Conservation (phyloP, 53 echinoderm and acorn worm species). For the Paelopatides confundens region DNA sequence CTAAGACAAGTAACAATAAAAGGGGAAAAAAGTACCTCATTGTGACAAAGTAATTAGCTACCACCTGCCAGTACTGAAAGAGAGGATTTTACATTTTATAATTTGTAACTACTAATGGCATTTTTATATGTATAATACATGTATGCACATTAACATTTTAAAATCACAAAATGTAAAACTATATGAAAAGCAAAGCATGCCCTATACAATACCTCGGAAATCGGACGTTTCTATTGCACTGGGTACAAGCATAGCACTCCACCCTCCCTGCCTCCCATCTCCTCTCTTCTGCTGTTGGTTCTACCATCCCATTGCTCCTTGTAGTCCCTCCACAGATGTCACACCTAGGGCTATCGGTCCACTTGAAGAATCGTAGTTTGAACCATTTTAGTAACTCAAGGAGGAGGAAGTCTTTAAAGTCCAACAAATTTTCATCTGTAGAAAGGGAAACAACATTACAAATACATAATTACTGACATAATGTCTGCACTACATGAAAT, state of each 20-base stretch:
- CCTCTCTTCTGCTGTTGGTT: conserved; percentile 82
- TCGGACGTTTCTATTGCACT: conserved; percentile 74
- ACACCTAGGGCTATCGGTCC: conserved; percentile 89
- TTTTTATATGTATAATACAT: no score
- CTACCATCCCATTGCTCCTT: conserved; percentile 74
- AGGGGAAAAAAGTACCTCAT: no score
- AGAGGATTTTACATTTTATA: no score
- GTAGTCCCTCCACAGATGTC: conserved; percentile 70
- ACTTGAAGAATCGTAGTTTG: conserved; percentile 88
- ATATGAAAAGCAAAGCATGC: no score
- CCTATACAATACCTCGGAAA: conserved; percentile 79
- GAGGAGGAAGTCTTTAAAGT: conserved; percentile 78
- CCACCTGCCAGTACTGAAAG: no score
- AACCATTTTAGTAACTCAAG: conserved; percentile 96
- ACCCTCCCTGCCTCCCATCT: conserved; percentile 88
- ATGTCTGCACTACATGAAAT: no score
- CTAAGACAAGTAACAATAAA: no score
- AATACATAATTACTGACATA: background rate
- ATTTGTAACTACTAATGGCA: no score
- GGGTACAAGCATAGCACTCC: conserved; percentile 80
- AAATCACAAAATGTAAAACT: no score
- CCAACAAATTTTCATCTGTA: conserved; percentile 52
- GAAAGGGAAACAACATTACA: background rate
- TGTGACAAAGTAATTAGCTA: no score
- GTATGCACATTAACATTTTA: no score